Percentiles rank a stretch among this genome's conserved stretches.
These are phyloP conservation scores for Leptinotarsa tumamoca DNA, from an alignment of 2,888 invertebrate species.

Conservation along the genomic window DNA sequence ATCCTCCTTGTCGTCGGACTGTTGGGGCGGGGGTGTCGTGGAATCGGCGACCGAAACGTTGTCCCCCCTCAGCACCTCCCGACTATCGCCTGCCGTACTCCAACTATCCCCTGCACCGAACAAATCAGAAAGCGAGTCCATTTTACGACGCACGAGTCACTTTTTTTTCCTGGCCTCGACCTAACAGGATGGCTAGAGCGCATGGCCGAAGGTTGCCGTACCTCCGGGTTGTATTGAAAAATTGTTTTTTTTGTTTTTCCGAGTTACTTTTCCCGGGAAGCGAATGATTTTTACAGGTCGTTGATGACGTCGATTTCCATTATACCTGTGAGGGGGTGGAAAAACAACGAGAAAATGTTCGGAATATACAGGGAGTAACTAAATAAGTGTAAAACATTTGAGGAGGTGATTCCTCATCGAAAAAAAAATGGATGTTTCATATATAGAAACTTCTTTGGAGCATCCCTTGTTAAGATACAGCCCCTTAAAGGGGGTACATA, in stretches of 20 bases:
- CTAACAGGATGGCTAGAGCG: slow-evolving; percentile 49
- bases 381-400: too few relatives aligned
- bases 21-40: slow-evolving; percentile 70
- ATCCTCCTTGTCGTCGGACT: slow-evolving; percentile 65
- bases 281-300: neutral
- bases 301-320: slow-evolving; percentile 24
- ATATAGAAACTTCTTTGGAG: too few relatives aligned
- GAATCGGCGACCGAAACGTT: slow-evolving; percentile 69
- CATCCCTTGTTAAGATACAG: too few relatives aligned
- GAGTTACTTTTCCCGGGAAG: neutral
- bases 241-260: neutral
- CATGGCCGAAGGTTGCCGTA: slow-evolving; percentile 53
- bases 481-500: too few relatives aligned
- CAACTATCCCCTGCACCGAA: slow-evolving; percentile 63
- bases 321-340: slow-evolving; percentile 5
- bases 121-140: slow-evolving; percentile 68
- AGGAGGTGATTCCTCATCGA: too few relatives aligned
- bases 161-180: slow-evolving; percentile 34
- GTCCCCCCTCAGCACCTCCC: slow-evolving; percentile 51
- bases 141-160: slow-evolving; percentile 52
- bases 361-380: neutral
- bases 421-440: too few relatives aligned
- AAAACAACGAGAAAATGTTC: slow-evolving; percentile 10
- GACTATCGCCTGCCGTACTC: slow-evolving; percentile 45
- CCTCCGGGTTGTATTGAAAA: slow-evolving; percentile 22